Conservation (phyloP, 2,113 vertebrate genomes). For the Neofelis nebulosa region DNA sequence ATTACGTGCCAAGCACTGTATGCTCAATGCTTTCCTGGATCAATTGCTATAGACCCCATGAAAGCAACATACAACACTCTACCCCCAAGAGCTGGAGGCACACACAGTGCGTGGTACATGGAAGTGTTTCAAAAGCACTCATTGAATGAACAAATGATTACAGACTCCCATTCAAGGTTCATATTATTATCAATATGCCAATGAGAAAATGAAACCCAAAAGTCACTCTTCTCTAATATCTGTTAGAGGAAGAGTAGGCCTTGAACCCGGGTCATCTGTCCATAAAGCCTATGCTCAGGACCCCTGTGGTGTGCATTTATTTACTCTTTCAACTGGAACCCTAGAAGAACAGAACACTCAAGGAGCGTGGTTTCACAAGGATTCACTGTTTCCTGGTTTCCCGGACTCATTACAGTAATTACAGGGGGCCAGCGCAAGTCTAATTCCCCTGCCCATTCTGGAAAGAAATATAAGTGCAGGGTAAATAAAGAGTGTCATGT, state of each 20-base stretch:
- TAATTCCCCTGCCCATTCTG: constrained; percentile 48
- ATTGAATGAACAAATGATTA: constrained; percentile 10
- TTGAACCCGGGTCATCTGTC: background rate
- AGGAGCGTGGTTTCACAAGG: background rate
- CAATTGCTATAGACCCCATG: background rate
- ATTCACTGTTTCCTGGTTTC: background rate
- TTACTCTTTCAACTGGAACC: background rate
- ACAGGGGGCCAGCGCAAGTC: constrained; percentile 2
- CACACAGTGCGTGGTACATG: background rate
- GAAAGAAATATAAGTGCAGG: constrained; percentile 39
- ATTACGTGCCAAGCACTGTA: constrained; percentile 31
- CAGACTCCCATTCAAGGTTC: background rate
- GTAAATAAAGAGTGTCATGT: constrained; percentile 74
- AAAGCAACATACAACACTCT: background rate
- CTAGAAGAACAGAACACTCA: background rate
- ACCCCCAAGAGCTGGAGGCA: background rate
- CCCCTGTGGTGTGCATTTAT: background rate
- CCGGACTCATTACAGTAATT: constrained; percentile 54
- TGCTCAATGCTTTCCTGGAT: constrained; percentile 26
- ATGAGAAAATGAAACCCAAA: background rate
- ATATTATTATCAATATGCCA: background rate
- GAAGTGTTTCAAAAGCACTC: constrained; percentile 9
- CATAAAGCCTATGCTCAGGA: background rate
- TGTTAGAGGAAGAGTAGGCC: background rate
- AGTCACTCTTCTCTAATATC: background rate